Base-by-base conservation (phyloP, 2,113 vertebrate species). In the Pao palembangensis region DNA sequence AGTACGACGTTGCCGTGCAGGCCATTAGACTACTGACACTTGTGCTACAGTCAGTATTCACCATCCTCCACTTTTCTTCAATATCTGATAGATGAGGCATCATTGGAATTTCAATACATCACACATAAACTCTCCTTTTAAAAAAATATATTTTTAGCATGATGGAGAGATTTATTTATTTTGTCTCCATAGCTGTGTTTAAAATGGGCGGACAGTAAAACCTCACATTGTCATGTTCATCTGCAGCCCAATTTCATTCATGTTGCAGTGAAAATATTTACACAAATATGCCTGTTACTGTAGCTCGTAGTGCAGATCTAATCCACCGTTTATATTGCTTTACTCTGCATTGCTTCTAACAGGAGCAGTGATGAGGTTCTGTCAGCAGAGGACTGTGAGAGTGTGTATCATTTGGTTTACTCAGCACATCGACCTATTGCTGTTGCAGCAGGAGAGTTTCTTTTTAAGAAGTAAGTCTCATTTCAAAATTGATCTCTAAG, bases 11-110 rank as follows among this genome's bases (percentile, higher is more conserved):
- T 77, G 96, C 96, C 85, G 96, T 98, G 31, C 96, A 98, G 92
- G 96, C 95, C 90, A 94, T 98, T 90, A 98, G 98, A 88, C 93
- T 98, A 78, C 93, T 98, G 71, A 98, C 96, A 73, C 94, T 98
- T 79, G 93, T 96, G 84, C 91, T 98, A 90, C 95, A 97, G 96
- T 98, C 89, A 96, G 96, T 93, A 84, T 69, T 42, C 8, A 19
- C 19, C 0, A 3, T 69, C 43, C 10, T 23, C 19, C 0, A 3
- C 12, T 63, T 15, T 8, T 60, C 4, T 48, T 17, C 44, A 7
- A 47, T 47, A 47, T 17, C 15, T 47, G 14, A 38, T 38, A 12
- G 8, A 12, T 8, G 34, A 55, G 1, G 13, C 12, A 0, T 38
- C 2, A 18, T 44, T 8, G 8, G 3, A 55, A 20, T 17, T 2